Percentiles rank a stretch among this genome's conserved stretches.
These are phyloP conservation scores for Catamblyrhynchus diadema DNA, from an alignment of 2,797 vertebrate genomes.

Conservation along the genomic window DNA sequence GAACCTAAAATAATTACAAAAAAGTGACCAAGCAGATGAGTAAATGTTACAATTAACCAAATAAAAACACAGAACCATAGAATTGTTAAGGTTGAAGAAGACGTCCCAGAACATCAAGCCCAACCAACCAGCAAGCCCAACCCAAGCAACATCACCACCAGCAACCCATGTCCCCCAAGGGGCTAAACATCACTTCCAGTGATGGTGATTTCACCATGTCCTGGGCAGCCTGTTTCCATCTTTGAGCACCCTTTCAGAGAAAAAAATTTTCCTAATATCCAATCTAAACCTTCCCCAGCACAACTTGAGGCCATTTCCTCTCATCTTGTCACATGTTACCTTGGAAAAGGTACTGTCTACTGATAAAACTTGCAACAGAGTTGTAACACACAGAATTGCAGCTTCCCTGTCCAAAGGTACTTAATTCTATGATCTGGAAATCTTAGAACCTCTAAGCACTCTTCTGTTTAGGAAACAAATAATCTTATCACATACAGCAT, in stretches of 20 bases:
- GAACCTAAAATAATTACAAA: constrained; percentile 66
- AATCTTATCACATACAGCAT: not conserved
- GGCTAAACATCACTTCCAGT: not conserved
- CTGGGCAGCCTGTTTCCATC: not conserved
- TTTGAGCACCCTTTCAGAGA: not conserved
- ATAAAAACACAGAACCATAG: not conserved
- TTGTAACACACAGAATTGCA: not conserved
- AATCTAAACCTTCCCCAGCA: not conserved
- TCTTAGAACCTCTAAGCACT: not conserved
- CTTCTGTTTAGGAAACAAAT: not conserved
- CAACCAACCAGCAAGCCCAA: not conserved
- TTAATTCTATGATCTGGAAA: not conserved
- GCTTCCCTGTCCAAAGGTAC: not conserved
- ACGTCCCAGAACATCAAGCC: not conserved
- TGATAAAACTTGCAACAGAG: not conserved
- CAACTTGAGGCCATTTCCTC: not conserved
- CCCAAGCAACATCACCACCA: not conserved
- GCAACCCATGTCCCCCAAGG: not conserved
- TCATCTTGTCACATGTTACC: not conserved
- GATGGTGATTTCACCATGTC: not conserved
- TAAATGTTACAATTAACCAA: not conserved
- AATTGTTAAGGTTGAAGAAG: not conserved
- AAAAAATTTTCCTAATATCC: not conserved
- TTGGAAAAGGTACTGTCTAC: not conserved
- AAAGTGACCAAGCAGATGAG: not conserved